A percentile compares a stretch with the other conserved stretches of the same genome.
Evolutionary conservation across 2,113 vertebrate species (phyloP).

Genomic region (Piprites chloris): DNA sequence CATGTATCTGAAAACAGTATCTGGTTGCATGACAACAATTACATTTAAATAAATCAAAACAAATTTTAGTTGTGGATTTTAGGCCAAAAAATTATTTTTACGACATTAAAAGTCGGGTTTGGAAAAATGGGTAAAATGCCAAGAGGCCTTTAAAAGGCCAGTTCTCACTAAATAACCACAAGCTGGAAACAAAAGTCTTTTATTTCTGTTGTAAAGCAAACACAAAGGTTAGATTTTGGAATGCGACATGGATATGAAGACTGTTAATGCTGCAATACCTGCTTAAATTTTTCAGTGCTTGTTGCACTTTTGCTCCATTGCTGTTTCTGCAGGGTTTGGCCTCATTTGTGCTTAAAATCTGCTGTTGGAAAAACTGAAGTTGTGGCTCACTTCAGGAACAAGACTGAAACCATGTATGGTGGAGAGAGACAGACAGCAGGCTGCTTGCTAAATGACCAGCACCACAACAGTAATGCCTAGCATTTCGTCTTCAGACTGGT

Average conservation of each 20-base stretch:
- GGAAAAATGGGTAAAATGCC: rapidly evolving
- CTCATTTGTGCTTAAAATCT: not conserved
- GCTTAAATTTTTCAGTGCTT: not conserved
- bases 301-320: not conserved
- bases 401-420: rapidly evolving
- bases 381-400: not conserved
- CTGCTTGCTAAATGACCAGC: not conserved
- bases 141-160: not conserved
- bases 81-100: not conserved
- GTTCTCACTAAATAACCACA: not conserved
- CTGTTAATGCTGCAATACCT: not conserved
- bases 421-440: not conserved
- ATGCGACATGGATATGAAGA: not conserved
- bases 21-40: not conserved
- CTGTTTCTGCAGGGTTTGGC: not conserved
- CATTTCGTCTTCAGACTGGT: not conserved
- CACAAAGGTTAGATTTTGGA: not conserved
- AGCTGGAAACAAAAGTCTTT: not conserved
- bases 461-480: not conserved
- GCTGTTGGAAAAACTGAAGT: not conserved
- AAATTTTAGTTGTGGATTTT: slow-evolving; percentile 1
- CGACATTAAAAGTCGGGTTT: not conserved
- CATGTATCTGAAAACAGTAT: not conserved
- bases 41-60: not conserved
- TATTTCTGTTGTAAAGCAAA: not conserved